Evolutionary conservation across 1,140 invertebrate genomes (phyloP).

Genomic region (Drosophila sucinea): DNA sequence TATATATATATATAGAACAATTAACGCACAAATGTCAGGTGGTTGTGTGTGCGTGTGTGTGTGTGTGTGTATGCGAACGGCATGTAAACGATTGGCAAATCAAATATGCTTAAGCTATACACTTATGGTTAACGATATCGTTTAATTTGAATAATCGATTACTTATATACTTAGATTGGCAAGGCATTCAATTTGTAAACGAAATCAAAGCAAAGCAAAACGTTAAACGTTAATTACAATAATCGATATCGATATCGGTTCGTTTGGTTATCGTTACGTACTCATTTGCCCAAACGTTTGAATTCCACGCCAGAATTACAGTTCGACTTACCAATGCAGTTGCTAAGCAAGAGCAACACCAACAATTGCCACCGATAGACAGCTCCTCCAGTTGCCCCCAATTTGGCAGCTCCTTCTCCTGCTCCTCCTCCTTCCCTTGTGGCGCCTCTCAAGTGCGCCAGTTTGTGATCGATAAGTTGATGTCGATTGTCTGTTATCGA

Average conservation of each 20-base stretch:
- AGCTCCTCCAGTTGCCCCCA: conserved; percentile 6
- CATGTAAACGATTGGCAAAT: conserved; percentile 48
- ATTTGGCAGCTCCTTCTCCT: conserved; percentile 37
- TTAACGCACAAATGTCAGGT: conserved; percentile 42
- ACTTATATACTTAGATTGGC: neutral
- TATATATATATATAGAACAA: conserved; percentile 50
- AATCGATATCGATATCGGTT: conserved; percentile 8
- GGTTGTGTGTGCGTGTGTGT: conserved; percentile 6
- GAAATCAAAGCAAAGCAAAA: conserved; percentile 11
- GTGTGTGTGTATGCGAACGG: conserved; percentile 17
- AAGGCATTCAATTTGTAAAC: neutral
- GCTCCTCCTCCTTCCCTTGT: conserved; percentile 14
- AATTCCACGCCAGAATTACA: conserved; percentile 29
- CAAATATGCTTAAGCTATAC: conserved; percentile 44
- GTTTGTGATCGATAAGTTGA: conserved; percentile 31
- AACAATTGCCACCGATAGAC: conserved; percentile 57
- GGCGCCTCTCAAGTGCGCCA: conserved; percentile 45
- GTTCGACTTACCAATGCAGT: conserved; percentile 74
- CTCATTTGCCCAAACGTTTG: conserved; percentile 35
- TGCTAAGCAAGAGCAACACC: conserved; percentile 58
- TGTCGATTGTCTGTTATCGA: neutral
- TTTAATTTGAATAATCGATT: neutral
- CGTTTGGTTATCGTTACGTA: conserved; percentile 34
- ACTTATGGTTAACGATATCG: conserved; percentile 12
- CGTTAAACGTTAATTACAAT: neutral